Evolutionary conservation across 1,140 invertebrate species (phyloP).

Genomic region (Anoplophora glabripennis): DNA sequence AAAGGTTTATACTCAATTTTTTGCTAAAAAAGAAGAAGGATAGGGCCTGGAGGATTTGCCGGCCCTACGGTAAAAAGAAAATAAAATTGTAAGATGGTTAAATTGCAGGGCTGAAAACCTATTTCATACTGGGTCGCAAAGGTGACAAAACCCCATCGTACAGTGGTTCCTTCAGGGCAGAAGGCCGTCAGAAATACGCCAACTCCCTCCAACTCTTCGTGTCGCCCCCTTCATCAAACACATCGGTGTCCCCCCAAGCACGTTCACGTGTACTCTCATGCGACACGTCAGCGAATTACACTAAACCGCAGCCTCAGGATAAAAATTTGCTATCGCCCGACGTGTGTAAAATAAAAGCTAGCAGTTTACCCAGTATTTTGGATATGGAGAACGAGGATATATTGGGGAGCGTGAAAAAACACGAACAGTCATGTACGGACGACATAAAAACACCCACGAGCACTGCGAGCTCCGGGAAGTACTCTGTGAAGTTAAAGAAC

Average conservation of each 20-base stretch:
- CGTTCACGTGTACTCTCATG: slow-evolving; percentile 46
- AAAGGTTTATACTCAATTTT: too few species aligned
- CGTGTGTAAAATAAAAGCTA: slow-evolving; percentile 66
- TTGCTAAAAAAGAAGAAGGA: too few species aligned
- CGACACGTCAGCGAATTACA: slow-evolving; percentile 40
- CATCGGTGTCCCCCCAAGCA: slow-evolving; percentile 46
- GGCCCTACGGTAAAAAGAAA: background rate
- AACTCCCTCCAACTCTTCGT: slow-evolving; percentile 58
- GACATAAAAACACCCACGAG: slow-evolving; percentile 43
- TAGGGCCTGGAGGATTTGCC: too few species aligned
- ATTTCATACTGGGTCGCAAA: slow-evolving; percentile 66
- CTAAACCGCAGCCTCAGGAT: slow-evolving; percentile 42
- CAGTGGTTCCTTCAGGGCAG: slow-evolving; percentile 38
- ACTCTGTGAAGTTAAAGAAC: slow-evolving; percentile 57
- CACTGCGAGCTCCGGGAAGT: slow-evolving; percentile 58
- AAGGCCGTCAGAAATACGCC: slow-evolving; percentile 34
- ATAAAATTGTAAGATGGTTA: background rate
- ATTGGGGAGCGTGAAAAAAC: slow-evolving; percentile 30
- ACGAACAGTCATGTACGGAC: slow-evolving; percentile 19
- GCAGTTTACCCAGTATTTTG: slow-evolving; percentile 73
- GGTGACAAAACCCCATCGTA: slow-evolving; percentile 44
- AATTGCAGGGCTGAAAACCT: slow-evolving; percentile 73
- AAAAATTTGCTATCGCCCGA: slow-evolving; percentile 58
- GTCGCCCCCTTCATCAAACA: slow-evolving; percentile 53
- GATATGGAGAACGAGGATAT: slow-evolving; percentile 67